Evolutionary conservation across 2,797 vertebrate species (phyloP).

Genomic region (Fundulus diaphanus): DNA sequence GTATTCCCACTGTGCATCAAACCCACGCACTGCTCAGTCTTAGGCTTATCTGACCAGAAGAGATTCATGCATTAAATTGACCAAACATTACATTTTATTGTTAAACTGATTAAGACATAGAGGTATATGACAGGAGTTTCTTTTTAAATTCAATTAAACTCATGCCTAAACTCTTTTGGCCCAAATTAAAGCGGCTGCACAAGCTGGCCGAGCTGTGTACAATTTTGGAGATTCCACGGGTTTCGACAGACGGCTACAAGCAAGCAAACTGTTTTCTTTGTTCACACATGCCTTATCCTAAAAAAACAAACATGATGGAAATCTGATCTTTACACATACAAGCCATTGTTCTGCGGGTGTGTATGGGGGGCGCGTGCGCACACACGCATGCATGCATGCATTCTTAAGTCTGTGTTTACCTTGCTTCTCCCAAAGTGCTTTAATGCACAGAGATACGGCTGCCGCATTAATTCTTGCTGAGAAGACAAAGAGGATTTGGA

Average conservation of each 20-base stretch:
- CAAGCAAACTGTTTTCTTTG: constrained; percentile 83
- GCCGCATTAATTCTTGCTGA: constrained; percentile 44
- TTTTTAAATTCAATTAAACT: not conserved
- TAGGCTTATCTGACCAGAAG: not conserved
- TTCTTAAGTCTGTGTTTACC: constrained; percentile 63
- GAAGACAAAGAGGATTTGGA: constrained; percentile 1
- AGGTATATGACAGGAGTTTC: not conserved
- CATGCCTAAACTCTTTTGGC: not conserved
- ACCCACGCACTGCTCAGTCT: not conserved
- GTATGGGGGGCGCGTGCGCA: constrained; percentile 44
- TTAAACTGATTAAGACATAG: not conserved
- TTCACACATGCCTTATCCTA: constrained; percentile 80
- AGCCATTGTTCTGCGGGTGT: constrained; percentile 71
- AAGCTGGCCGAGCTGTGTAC: constrained; percentile 57
- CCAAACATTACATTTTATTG: not conserved
- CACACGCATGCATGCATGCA: constrained; percentile 23
- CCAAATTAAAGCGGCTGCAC: constrained; percentile 5
- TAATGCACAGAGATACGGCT: constrained; percentile 50
- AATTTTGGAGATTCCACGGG: constrained; percentile 65
- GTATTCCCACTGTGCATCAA: too few relatives aligned
- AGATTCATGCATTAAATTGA: not conserved
- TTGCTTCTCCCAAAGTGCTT: constrained; percentile 58
- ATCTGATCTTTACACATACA: constrained; percentile 82
- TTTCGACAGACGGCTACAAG: constrained; percentile 76
- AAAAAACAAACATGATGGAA: constrained; percentile 84